Percentiles rank a stretch among this genome's conserved stretches.
These are phyloP conservation scores for Plecotus auritus DNA, from an alignment of 2,113 vertebrate genomes.

Conservation along the genomic window DNA sequence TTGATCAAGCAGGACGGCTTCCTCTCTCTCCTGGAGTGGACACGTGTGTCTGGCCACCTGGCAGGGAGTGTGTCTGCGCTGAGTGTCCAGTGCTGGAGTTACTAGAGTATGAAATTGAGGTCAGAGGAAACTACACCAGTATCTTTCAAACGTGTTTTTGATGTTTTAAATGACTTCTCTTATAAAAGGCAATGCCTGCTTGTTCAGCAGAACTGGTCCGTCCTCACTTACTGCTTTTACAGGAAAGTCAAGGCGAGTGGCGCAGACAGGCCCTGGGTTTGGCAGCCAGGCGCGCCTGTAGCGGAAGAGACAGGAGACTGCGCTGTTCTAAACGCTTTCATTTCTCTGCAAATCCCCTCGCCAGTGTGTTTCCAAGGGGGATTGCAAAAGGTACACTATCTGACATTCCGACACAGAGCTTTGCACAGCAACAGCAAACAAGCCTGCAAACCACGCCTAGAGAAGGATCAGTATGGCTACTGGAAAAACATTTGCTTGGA, in stretches of 20 bases:
- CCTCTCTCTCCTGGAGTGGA: neutral
- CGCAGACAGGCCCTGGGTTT: neutral
- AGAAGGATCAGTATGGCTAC: neutral
- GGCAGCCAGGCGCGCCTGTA: neutral
- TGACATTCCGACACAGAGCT: neutral
- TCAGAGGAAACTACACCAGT: slow-evolving; percentile 20
- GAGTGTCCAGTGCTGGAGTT: neutral
- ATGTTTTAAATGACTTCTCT: slow-evolving; percentile 18
- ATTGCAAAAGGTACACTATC: neutral
- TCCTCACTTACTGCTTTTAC: neutral
- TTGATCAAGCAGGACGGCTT: slow-evolving; percentile 25
- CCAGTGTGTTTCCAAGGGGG: neutral
- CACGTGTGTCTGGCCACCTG: neutral
- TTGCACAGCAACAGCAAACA: neutral
- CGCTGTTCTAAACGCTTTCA: neutral
- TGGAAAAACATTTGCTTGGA: neutral
- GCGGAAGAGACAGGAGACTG: neutral
- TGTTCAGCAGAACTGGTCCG: slow-evolving; percentile 41
- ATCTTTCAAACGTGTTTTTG: neutral
- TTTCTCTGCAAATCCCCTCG: neutral
- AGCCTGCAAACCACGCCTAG: neutral
- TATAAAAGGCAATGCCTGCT: slow-evolving; percentile 5
- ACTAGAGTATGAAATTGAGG: slow-evolving; percentile 24
- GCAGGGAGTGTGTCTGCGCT: neutral
- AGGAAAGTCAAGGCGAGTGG: neutral